Base-by-base conservation (phyloP, 2,888 invertebrate species). In the Lamproptera curius region DNA sequence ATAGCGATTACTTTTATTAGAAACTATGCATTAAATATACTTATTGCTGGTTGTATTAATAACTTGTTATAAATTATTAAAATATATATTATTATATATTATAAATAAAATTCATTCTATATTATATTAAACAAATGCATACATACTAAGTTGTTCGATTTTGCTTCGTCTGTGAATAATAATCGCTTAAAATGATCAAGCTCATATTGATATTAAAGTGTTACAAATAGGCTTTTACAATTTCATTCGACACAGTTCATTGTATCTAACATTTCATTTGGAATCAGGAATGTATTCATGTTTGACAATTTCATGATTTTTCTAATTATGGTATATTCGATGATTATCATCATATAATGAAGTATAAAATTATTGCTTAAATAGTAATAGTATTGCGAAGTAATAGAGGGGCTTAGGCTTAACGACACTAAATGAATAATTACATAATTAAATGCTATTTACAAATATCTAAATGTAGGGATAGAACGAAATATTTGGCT, bases 401-500 rank as follows among this genome's bases (percentile, higher is more conserved):
- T 76, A 81, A 80, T 57, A 61, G 74, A 63, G 73, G 72, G 74
- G 73, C 83, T 82, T 79, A 82, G 83, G 80, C 70, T 81, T 82
- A 82, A 69, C 67, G 64, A 71, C 74, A 75, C 54, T 67, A 72
- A 84, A 82, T 75, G 73, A 82, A 80, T 73, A 62, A 73, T 81
- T 82, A 85, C 79, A 73, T 73, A 83, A 80, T 81, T 81, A 81
- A 80, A 76, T 73, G 78, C 72, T 83, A 84, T 86, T 76, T 85
- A 85, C 83, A 85, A 71, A 76, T 76, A 78, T 67, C 70, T 80
- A 81, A 73, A 67, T 57, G 57, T 77, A 78, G 61, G 71, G 71
- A 67, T 78, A 74, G 67, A 84, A 86, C 67, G 65, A 79, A 84
- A 83, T 82, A 83, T 86, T 87, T 87, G 86, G 85, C 84, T 87